Percentiles rank a stretch among this genome's conserved stretches.
Conservation (phyloP, 2,888 invertebrate species). For the Gastrophysa polygoni region DNA sequence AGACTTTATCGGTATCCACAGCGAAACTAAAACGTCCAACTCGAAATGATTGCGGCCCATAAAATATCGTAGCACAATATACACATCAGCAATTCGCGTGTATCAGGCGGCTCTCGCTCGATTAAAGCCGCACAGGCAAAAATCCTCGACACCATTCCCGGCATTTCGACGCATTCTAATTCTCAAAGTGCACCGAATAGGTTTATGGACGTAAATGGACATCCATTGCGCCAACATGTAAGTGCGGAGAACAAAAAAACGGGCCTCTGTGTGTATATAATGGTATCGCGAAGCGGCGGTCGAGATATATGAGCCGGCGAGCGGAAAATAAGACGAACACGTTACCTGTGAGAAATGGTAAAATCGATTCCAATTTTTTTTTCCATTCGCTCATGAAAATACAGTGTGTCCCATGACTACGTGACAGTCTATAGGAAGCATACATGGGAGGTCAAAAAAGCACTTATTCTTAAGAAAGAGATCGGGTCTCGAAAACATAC, state of each 20-base stretch:
- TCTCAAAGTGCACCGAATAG: constrained; percentile 15
- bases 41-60: constrained; percentile 25
- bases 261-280: constrained; percentile 1
- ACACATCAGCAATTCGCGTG: constrained; percentile 22
- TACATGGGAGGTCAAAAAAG: too few relatives aligned
- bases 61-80: constrained; percentile 25
- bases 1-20: constrained; percentile 5
- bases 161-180: constrained; percentile 23
- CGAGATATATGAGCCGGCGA: background rate
- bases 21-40: constrained; percentile 9
- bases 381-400: background rate
- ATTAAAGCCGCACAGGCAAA: constrained; percentile 20
- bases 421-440: too few relatives aligned
- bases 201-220: constrained; percentile 15
- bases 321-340: background rate
- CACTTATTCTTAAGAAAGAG: too few relatives aligned
- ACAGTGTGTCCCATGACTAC: too few relatives aligned
- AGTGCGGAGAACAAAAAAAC: constrained; percentile 13
- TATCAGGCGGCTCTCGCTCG: constrained; percentile 16
- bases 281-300: background rate
- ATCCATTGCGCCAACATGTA: constrained; percentile 4
- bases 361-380: background rate
- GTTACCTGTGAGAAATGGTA: background rate
- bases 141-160: constrained; percentile 11
- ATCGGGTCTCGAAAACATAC: too few relatives aligned